These are phyloP conservation scores for Drosophila mercatorum DNA, from an alignment of 2,888 invertebrate species.

Conservation along the genomic window DNA sequence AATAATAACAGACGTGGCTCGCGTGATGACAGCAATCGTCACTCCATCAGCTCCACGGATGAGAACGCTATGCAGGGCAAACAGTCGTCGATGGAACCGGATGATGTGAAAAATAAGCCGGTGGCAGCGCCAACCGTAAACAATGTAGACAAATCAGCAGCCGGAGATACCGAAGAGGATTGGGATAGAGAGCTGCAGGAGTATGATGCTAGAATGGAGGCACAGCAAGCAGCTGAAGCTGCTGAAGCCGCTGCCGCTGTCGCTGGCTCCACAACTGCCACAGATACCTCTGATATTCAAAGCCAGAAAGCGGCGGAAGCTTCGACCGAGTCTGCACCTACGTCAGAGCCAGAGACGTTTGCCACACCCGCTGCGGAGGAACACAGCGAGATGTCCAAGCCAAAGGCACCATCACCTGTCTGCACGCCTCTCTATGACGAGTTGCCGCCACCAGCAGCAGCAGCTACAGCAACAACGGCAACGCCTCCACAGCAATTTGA, in stretches of 20 bases:
- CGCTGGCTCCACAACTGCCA: not conserved
- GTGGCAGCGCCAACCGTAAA: conserved; percentile 16
- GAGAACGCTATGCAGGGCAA: conserved; percentile 46
- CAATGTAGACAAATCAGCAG: conserved; percentile 4
- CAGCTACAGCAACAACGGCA: conserved; percentile 17
- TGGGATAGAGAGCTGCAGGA: conserved; percentile 83
- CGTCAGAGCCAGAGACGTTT: conserved; percentile 30
- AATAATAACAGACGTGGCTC: conserved; percentile 60
- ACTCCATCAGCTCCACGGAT: conserved; percentile 61
- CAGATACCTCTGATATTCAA: not conserved
- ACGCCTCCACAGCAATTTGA: conserved; percentile 16
- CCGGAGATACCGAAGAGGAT: conserved; percentile 83
- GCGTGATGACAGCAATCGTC: conserved; percentile 65
- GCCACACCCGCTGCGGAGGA: conserved; percentile 46
- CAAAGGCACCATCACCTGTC: conserved; percentile 57
- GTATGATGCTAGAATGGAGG: conserved; percentile 75
- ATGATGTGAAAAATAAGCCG: conserved; percentile 33
- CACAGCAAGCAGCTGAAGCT: conserved; percentile 47
- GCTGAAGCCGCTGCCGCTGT: not conserved
- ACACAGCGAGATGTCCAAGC: conserved; percentile 31
- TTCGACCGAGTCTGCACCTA: not conserved
- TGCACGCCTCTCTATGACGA: conserved; percentile 82
- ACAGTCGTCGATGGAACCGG: conserved; percentile 29
- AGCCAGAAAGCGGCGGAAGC: conserved; percentile 1
- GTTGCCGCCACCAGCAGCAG: conserved; percentile 60